A percentile compares a stretch with the other conserved stretches of the same genome.
These are phyloP conservation scores for Drosophila kohkoa DNA, from an alignment of 1,140 invertebrate species.

Conservation along the genomic window DNA sequence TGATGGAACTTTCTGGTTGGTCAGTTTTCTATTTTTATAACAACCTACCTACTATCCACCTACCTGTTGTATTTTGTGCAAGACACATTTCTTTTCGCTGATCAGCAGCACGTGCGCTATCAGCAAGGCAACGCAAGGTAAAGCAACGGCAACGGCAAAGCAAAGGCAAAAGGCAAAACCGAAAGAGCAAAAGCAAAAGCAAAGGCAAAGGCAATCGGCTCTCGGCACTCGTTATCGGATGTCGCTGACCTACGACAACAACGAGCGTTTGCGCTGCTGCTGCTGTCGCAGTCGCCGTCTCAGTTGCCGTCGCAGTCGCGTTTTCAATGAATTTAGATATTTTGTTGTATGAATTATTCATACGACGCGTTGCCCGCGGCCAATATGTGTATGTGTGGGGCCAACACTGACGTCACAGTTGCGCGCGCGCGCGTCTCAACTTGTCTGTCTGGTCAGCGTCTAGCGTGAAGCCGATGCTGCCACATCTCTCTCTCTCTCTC, in stretches of 20 bases:
- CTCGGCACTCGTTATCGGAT: constrained; percentile 21
- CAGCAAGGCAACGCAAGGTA: background rate
- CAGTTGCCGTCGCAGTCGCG: constrained; percentile 1
- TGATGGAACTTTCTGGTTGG: too few relatives aligned
- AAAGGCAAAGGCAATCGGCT: background rate
- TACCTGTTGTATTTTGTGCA: background rate
- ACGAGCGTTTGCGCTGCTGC: constrained; percentile 8
- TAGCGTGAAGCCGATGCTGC: constrained; percentile 19
- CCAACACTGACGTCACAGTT: constrained; percentile 43
- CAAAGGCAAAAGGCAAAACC: background rate
- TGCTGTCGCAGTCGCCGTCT: background rate
- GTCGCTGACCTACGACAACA: constrained; percentile 76
- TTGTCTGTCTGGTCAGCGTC: constrained; percentile 50
- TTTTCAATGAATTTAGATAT: constrained; percentile 54
- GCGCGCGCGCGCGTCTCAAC: constrained; percentile 12
- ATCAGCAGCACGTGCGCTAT: constrained; percentile 33
- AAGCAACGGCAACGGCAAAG: background rate
- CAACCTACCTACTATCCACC: background rate
- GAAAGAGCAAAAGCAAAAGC: background rate
- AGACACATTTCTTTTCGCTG: background rate
- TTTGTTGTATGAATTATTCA: constrained; percentile 59
- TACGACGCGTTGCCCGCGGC: constrained; percentile 56
- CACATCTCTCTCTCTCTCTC: constrained; percentile 11
- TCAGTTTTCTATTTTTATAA: too few relatives aligned
- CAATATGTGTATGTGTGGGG: background rate